Base-by-base conservation (phyloP, 2,888 invertebrate species). In the Omphaloscelis lunosa region DNA sequence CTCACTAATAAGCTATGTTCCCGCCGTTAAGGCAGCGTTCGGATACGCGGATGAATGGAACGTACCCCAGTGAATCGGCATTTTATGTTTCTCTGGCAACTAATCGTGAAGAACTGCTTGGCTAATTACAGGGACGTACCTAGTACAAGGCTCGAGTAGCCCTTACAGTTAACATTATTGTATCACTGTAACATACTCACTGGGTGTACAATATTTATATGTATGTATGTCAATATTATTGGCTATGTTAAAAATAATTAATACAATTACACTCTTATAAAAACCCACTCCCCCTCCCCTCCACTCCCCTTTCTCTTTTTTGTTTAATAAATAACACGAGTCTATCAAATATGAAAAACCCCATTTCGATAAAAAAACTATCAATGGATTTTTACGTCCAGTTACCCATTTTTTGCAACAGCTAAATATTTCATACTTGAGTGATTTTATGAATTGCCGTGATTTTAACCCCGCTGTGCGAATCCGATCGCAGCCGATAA, bases 1-100 rank as follows among this genome's bases (percentile, higher is more conserved):
- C 73, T 84, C 88, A 79, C 87, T 88, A 88, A 88, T 88, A 88
- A 88, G 88, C 88, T 77, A 80, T 88, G 86, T 88, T 88, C 88
- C 88, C 88, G 88, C 84, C 88, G 78, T 91, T 86, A 83, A 82
- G 72, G 83, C 86, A 93, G 73, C 63, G 77, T 70, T 84, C 72
- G 78, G 81, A 75, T 84, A 78, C 72, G 83, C 73, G 75, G 66
- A 77, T 79, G 72, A 86, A 83, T 76, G 75, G 80, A 81, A 81
- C 73, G 66, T 69, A 83, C 75, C 84, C 77, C 77, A 63, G 62
- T 77, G 65, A 74, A 80, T 78, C 75, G 73, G 75, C 71, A 82
- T 73, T 61, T 58, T 56, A 69, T 74, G 70, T 67, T 76, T 74
- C 78, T 68, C 77, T 62, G 65, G 41, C 62, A 69, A 51, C 20